Conservation (phyloP, 2,113 vertebrate species). For the Nesospiza acunhae region DNA sequence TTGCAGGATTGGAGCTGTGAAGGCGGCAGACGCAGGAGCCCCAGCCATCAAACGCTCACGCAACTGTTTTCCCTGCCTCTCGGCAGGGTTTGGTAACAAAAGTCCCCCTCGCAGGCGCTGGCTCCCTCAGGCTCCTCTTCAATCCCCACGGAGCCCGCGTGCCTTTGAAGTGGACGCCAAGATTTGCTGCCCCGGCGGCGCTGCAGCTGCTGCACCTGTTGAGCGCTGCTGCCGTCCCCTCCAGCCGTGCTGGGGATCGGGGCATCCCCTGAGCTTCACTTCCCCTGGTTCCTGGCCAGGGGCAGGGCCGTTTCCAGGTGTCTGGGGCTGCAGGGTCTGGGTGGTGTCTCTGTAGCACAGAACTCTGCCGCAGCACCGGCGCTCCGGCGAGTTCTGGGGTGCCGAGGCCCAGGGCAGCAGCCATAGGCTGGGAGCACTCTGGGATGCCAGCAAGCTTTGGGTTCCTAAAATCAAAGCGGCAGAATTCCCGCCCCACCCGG, state of each 20-base stretch:
- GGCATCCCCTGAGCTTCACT: accelerated
- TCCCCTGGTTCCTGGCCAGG: not conserved
- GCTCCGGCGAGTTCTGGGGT: accelerated
- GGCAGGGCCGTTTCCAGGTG: not conserved
- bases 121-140: conserved; percentile 17
- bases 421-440: not conserved
- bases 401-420: not conserved
- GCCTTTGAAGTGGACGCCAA: conserved; percentile 42
- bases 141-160: not conserved
- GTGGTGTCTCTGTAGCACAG: accelerated
- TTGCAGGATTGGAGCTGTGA: conserved; percentile 1
- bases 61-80: conserved; percentile 50
- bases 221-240: not conserved
- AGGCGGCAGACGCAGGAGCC: conserved; percentile 40
- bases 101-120: conserved; percentile 25
- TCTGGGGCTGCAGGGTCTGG: not conserved
- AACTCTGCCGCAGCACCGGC: accelerated
- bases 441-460: not conserved
- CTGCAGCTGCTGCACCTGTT: not conserved
- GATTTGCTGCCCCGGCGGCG: not conserved
- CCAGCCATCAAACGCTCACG: conserved; percentile 16
- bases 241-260: accelerated
- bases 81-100: conserved; percentile 36
- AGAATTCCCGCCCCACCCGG: not conserved
- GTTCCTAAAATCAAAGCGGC: not conserved